A percentile compares a stretch with the other conserved stretches of the same genome.
These are phyloP conservation scores for Psilopogon haemacephalus DNA, from an alignment of 2,113 vertebrate genomes.

Conservation along the genomic window DNA sequence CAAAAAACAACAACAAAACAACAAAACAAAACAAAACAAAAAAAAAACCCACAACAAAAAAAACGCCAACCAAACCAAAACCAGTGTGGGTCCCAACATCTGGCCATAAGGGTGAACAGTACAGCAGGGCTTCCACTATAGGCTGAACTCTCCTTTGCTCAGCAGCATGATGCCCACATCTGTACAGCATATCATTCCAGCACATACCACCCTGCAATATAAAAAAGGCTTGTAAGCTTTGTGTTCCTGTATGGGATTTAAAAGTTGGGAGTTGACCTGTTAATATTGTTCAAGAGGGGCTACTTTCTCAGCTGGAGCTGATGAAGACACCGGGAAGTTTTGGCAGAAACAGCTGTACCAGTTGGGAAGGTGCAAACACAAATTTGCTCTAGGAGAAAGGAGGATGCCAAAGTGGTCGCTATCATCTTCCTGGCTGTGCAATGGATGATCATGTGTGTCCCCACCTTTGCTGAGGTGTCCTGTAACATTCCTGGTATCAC, in stretches of 20 bases:
- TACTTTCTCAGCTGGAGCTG: neutral
- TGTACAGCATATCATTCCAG: rapidly evolving
- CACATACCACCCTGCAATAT: neutral
- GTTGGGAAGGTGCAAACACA: neutral
- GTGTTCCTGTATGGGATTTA: neutral
- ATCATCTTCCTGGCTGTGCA: neutral
- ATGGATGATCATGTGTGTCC: rapidly evolving
- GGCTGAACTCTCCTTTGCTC: neutral
- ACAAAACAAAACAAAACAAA: too few relatives aligned
- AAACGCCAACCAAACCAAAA: neutral
- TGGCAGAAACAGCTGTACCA: constrained; percentile 1
- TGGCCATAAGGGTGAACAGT: neutral
- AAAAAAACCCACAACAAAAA: too few relatives aligned
- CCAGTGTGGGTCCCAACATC: neutral
- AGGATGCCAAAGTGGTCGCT: neutral
- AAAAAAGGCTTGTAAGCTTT: neutral
- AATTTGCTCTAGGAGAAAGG: rapidly evolving
- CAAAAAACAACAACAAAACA: too few relatives aligned
- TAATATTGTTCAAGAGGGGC: neutral
- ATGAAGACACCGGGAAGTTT: neutral
- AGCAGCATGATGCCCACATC: neutral
- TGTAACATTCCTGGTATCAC: neutral
- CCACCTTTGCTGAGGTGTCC: neutral
- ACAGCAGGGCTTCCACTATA: rapidly evolving
- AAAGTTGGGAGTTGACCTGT: neutral